phyloP scores from a whole-genome alignment of 2,888 invertebrate species.

The Notodonta ziczac region DNA sequence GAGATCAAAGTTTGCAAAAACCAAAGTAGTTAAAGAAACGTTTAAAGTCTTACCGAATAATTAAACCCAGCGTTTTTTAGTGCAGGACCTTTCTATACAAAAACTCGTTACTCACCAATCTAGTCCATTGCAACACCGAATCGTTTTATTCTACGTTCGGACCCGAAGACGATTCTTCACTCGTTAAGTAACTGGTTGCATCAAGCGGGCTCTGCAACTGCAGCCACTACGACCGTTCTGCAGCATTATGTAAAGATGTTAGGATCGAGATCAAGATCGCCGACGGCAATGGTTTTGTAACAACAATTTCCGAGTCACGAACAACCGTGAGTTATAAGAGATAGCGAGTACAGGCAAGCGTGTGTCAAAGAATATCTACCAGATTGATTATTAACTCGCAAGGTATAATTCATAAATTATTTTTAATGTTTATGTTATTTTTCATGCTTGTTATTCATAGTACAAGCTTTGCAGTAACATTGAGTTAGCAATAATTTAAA shows the following conservation, averaged over 20 bases:
- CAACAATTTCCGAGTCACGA: not conserved
- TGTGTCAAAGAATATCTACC: no score
- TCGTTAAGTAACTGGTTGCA: slow-evolving; percentile 6
- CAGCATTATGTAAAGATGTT: slow-evolving; percentile 3
- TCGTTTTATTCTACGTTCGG: not conserved
- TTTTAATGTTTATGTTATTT: no score
- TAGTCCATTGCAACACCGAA: not conserved
- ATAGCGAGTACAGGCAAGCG: not conserved
- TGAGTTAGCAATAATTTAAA: no score
- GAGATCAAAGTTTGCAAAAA: not conserved
- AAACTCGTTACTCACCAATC: not conserved
- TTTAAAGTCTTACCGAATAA: not conserved
- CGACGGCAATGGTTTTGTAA: not conserved
- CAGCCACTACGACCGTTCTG: not conserved
- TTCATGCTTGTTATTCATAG: no score
- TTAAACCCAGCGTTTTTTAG: not conserved
- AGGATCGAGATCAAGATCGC: slow-evolving; percentile 5
- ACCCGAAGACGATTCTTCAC: not conserved
- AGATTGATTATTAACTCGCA: no score
- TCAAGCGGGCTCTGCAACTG: slow-evolving; percentile 1
- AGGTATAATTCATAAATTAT: no score
- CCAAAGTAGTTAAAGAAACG: not conserved
- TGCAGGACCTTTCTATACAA: not conserved
- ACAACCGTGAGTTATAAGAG: not conserved
- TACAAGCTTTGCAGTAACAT: no score